Evolutionary conservation across 2,113 vertebrate species (phyloP).

Genomic region (Haliaeetus leucogaster): DNA sequence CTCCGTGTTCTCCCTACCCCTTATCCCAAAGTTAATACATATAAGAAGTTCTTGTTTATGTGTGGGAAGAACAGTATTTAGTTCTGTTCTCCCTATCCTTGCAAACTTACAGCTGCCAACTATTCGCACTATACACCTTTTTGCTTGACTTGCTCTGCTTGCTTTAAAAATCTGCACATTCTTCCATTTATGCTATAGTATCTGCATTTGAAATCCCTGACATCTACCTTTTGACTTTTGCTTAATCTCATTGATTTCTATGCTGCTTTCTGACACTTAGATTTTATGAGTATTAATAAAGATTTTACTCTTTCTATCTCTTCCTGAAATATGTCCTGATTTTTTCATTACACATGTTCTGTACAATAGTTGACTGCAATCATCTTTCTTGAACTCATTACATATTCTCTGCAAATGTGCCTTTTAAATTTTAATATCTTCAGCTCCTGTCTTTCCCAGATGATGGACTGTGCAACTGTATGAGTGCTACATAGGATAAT

Average conservation of each 20-base stretch:
- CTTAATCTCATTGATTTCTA: slow-evolving; percentile 45
- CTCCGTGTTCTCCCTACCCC: background rate
- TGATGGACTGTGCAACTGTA: background rate
- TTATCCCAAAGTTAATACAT: background rate
- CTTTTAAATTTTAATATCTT: slow-evolving; percentile 57
- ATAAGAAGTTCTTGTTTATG: background rate
- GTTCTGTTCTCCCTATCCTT: background rate
- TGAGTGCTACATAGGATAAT: background rate
- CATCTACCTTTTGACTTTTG: slow-evolving; percentile 38
- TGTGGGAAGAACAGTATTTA: background rate
- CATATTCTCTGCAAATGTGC: slow-evolving; percentile 32
- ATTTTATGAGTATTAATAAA: slow-evolving; percentile 60
- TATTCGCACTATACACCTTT: background rate
- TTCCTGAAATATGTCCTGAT: slow-evolving; percentile 26
- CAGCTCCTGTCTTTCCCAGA: slow-evolving; percentile 29
- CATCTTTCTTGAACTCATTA: slow-evolving; percentile 46
- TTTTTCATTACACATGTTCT: slow-evolving; percentile 23
- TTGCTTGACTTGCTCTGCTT: background rate
- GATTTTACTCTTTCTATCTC: slow-evolving; percentile 28
- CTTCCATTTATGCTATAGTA: background rate
- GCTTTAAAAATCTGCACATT: background rate
- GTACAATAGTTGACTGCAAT: slow-evolving; percentile 5
- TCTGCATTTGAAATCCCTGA: background rate
- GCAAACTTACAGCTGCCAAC: background rate
- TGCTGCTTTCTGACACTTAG: background rate